Conservation (phyloP, 2,113 vertebrate genomes). For the Junco hyemalis region DNA sequence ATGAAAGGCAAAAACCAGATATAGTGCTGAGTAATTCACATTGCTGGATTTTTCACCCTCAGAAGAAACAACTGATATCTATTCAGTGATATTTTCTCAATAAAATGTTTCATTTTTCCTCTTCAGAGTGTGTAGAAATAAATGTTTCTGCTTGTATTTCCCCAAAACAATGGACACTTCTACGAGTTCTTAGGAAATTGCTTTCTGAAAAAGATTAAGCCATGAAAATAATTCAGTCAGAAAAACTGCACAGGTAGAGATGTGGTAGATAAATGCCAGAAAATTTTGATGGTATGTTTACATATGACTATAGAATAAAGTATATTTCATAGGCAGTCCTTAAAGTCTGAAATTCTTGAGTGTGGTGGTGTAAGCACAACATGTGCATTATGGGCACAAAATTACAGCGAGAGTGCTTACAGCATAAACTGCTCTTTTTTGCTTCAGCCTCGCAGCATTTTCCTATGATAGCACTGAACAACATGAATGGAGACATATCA, state of each 20-base stretch:
- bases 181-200: neutral
- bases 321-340: neutral
- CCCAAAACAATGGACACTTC: neutral
- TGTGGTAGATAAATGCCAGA: neutral
- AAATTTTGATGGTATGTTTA: neutral
- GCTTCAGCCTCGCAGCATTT: neutral
- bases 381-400: neutral
- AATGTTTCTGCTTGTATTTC: neutral
- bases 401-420: neutral
- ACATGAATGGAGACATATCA: neutral
- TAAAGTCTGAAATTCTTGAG: neutral
- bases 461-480: accelerated
- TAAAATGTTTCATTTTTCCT: neutral
- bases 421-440: neutral
- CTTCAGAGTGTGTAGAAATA: neutral
- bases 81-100: constrained; percentile 8
- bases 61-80: neutral
- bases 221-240: neutral
- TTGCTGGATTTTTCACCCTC: neutral
- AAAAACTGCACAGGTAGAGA: neutral
- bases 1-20: constrained; percentile 28
- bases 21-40: constrained; percentile 28
- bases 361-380: neutral
- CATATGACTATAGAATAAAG: neutral
- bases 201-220: neutral